Evolutionary conservation across 2,113 vertebrate species (phyloP).

Genomic region (Zapornia atra): DNA sequence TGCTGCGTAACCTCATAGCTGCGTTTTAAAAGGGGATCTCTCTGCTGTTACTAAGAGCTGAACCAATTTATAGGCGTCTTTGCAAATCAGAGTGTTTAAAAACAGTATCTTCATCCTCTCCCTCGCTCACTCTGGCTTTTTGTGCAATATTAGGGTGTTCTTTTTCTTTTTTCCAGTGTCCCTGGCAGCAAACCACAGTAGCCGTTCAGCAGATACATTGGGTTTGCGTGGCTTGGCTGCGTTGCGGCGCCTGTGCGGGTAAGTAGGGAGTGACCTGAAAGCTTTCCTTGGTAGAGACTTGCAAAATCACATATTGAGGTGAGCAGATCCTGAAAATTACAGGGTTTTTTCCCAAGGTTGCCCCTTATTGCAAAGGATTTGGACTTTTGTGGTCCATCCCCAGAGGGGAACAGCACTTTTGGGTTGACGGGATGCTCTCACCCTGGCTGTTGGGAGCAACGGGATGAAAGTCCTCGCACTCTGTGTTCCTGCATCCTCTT

Average conservation of each 20-base stretch:
- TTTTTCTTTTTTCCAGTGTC: neutral
- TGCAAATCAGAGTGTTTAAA: neutral
- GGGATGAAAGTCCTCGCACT: neutral
- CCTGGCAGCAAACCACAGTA: neutral
- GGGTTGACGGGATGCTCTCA: rapidly evolving
- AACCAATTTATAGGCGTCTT: neutral
- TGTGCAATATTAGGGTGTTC: slow-evolving; percentile 36
- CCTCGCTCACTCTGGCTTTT: neutral
- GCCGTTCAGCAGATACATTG: neutral
- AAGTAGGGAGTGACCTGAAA: slow-evolving; percentile 20
- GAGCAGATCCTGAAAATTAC: neutral
- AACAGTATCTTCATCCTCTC: neutral
- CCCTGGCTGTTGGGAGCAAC: rapidly evolving
- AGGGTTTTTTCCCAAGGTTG: neutral
- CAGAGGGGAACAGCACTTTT: rapidly evolving
- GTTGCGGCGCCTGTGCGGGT: neutral
- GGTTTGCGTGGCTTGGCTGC: slow-evolving; percentile 42
- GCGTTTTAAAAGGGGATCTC: neutral
- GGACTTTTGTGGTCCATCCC: neutral
- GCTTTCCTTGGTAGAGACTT: neutral
- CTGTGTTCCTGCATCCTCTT: neutral
- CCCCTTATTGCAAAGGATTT: neutral
- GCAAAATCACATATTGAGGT: neutral
- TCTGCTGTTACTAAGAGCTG: neutral
- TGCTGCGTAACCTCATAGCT: neutral